phyloP scores from a whole-genome alignment of 2,113 vertebrate species.

The Peucedramus taeniatus region DNA sequence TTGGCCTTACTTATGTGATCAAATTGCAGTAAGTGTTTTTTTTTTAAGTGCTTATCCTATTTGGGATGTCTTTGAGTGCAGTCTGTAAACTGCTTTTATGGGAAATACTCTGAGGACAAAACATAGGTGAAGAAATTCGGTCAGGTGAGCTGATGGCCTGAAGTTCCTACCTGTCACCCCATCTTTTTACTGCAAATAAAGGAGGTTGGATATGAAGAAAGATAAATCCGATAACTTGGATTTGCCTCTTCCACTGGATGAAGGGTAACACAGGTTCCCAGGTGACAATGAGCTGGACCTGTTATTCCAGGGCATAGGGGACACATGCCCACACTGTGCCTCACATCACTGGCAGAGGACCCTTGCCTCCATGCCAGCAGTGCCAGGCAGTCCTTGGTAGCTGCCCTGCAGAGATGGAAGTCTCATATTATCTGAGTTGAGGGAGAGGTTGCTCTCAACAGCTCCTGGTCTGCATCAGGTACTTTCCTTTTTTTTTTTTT shows the following conservation, averaged over 20 bases:
- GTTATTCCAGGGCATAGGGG: neutral
- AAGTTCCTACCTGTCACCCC: neutral
- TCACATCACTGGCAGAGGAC: neutral
- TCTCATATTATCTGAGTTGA: neutral
- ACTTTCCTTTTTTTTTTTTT: neutral
- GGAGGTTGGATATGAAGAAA: neutral
- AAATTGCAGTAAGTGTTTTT: neutral
- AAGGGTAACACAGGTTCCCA: neutral
- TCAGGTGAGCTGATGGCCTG: neutral
- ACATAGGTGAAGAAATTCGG: neutral
- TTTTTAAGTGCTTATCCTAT: neutral
- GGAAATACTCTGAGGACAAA: neutral
- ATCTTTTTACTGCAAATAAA: neutral
- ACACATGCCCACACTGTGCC: rapidly evolving
- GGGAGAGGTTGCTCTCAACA: neutral
- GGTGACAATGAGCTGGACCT: neutral
- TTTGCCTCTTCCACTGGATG: neutral
- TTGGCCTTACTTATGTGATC: neutral
- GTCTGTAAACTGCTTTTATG: neutral
- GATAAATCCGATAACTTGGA: neutral
- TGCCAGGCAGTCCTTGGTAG: rapidly evolving
- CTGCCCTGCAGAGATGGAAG: neutral
- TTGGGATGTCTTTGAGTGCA: neutral
- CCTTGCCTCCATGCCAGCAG: no score
- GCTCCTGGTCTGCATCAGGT: neutral